Conservation (phyloP, 2,797 vertebrate genomes). For the Synaphobranchus kaupii region DNA sequence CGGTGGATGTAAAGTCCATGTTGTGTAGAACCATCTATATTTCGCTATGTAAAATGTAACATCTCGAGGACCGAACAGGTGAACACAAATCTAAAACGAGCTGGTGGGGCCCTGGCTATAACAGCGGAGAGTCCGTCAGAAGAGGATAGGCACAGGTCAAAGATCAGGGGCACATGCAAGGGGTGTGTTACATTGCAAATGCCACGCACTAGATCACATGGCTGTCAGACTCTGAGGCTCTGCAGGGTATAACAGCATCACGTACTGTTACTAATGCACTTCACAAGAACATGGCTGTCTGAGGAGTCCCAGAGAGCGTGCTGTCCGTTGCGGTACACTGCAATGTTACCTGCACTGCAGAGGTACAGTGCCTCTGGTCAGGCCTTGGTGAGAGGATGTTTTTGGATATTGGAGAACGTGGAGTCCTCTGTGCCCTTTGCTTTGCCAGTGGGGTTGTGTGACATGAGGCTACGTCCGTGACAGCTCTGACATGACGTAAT, state of each 20-base stretch:
- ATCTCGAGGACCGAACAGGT: not conserved
- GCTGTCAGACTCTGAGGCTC: not conserved
- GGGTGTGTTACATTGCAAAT: not conserved
- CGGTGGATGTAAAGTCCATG: not conserved
- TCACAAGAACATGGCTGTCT: not conserved
- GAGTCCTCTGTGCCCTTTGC: not conserved
- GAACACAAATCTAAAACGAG: not conserved
- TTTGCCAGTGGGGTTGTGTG: not conserved
- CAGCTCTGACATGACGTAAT: conserved; percentile 16
- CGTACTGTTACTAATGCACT: not conserved
- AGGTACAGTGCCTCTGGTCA: not conserved
- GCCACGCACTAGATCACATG: not conserved
- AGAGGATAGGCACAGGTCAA: not conserved
- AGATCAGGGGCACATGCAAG: not conserved
- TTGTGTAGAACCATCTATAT: not conserved
- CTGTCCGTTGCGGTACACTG: not conserved
- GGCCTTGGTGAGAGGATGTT: not conserved
- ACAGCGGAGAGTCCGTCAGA: not conserved
- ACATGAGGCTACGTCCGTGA: not conserved
- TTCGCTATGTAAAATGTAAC: not conserved
- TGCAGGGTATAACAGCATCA: not conserved
- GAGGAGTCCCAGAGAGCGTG: not conserved
- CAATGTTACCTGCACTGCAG: not conserved
- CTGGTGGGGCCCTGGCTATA: not conserved
- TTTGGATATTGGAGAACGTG: not conserved